A percentile compares a stretch with the other conserved stretches of the same genome.
Evolutionary conservation across 2,797 vertebrate species (phyloP).

Genomic region (Podargus strigoides): DNA sequence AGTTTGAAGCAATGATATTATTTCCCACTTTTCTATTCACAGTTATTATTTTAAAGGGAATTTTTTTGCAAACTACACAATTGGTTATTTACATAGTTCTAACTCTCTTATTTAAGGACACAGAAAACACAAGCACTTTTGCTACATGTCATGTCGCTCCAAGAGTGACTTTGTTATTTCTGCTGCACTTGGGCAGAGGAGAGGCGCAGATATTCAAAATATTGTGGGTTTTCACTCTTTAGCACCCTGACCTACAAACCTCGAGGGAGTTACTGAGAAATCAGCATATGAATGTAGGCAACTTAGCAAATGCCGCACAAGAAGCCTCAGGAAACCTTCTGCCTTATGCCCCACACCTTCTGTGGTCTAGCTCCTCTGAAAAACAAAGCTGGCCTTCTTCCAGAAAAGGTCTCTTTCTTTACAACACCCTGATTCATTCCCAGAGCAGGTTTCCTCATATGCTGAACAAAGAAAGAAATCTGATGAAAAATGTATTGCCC

Average conservation of each 20-base stretch:
- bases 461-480: background rate
- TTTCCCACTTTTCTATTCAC: background rate
- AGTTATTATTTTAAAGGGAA: background rate
- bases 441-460: background rate
- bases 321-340: background rate
- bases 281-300: background rate
- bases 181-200: background rate
- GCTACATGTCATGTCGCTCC: fast-evolving
- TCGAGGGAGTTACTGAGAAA: background rate
- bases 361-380: background rate
- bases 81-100: background rate
- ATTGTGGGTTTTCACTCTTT: background rate
- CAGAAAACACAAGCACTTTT: background rate
- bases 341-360: background rate
- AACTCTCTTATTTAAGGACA: background rate
- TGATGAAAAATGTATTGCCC: background rate
- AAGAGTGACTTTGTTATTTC: background rate
- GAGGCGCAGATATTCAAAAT: background rate
- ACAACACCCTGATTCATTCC: background rate
- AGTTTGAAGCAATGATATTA: background rate
- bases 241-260: background rate
- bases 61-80: background rate
- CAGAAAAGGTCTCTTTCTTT: background rate
- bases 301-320: background rate
- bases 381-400: background rate